Evolutionary conservation across 1,140 invertebrate species (phyloP), one percentile per base, ranked within the genome.

Genomic region (Campoletis sonorensis): DNA sequence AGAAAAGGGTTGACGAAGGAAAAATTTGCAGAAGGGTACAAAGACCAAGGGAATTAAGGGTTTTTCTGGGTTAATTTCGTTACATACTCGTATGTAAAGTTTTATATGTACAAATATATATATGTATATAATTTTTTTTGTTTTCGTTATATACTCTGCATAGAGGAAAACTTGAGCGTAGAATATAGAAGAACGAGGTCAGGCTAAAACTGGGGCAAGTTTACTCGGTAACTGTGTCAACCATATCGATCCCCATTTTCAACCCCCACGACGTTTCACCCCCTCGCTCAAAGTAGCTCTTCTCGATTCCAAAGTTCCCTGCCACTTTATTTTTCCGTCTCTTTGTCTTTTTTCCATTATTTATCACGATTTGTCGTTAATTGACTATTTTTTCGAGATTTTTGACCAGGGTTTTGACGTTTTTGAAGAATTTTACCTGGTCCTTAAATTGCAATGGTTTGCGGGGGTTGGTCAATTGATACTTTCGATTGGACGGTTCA

Each of bases 201-300:
- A 85, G 71, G 83, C 80, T 84, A 77, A 88, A 91, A 90, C 86
- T 89, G 84, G 90, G 90, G 86, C 90, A 91, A 89, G 90, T 91
- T 91, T 91, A 92, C 90, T 91, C 89, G 90, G 90, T 91, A 91
- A 91, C 86, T 90, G 83, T 89, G 90, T 91, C 91, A 90, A 84
- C 85, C 85, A 77, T 92, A 92, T 92, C 89, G 90, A 92, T 91
- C 85, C n/a, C 81, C 81, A 7, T 40, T 21, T 58, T 76, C 71
- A 83, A 76, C 71, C 81, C 73, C 83, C 71, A 33, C 40, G n/a
- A 45, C 23, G 49, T 33, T 30, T 33, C 26, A 27, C 49, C 16
- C 72, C 15, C 51, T 16, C 2, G 51, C 61, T n/a, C 61, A 10
- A 21, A n/a, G 16, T 27, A 4, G 70, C 33, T 40, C 23, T 64